A percentile compares a stretch with the other conserved stretches of the same genome.
phyloP scores from a whole-genome alignment of 2,888 invertebrate species.

The Merodon equestris region DNA sequence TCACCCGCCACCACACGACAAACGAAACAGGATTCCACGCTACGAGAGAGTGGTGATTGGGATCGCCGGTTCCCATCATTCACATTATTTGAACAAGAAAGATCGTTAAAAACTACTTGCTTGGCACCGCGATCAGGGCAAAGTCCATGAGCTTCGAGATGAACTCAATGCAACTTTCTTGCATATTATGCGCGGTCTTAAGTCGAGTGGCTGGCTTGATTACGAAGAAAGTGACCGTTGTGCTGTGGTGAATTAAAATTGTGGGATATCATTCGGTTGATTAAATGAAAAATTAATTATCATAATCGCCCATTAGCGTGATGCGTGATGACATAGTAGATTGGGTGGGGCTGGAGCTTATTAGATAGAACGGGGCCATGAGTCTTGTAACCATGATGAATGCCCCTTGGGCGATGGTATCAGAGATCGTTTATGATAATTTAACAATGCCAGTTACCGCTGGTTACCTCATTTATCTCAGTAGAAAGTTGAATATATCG shows the following conservation, averaged over 20 bases:
- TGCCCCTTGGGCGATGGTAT: too few species aligned
- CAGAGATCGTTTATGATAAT: too few species aligned
- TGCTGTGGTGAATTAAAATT: slow-evolving; percentile 39
- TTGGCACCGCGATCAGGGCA: slow-evolving; percentile 5
- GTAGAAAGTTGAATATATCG: too few species aligned
- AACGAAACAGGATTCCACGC: slow-evolving; percentile 44
- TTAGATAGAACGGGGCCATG: too few species aligned
- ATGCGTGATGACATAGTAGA: neutral
- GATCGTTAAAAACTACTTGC: slow-evolving; percentile 47
- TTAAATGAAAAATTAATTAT: slow-evolving; percentile 34
- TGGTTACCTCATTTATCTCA: too few species aligned
- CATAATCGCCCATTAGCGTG: slow-evolving; percentile 43
- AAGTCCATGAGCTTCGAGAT: slow-evolving; percentile 19
- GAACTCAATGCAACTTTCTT: slow-evolving; percentile 32
- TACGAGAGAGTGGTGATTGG: slow-evolving; percentile 44
- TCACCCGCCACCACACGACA: slow-evolving; percentile 15
- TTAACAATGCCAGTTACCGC: too few species aligned
- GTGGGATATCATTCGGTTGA: slow-evolving; percentile 44
- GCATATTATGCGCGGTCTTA: slow-evolving; percentile 40
- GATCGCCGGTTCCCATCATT: slow-evolving; percentile 41
- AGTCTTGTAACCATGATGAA: too few species aligned
- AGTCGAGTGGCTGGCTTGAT: slow-evolving; percentile 41
- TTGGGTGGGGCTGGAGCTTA: too few species aligned
- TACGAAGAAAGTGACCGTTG: slow-evolving; percentile 62
- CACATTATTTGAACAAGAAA: slow-evolving; percentile 12